Base-by-base conservation (phyloP, 30 jellyfish, hydroid and myxozoan genomes). In the Aurelia coerulea region DNA sequence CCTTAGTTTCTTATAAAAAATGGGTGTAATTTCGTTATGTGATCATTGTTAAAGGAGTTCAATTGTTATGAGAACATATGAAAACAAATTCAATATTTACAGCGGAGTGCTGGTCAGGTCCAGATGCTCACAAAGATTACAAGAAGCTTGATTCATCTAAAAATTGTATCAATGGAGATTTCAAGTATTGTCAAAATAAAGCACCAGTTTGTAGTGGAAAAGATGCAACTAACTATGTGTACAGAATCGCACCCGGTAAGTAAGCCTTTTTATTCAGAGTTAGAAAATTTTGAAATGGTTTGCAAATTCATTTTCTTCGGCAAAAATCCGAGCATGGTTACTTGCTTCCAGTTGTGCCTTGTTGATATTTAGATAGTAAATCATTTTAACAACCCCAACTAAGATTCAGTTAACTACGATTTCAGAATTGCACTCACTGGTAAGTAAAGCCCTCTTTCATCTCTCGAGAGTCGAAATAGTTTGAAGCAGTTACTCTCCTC, bases 201-300 rank as follows among this genome's bases (percentile, higher is more conserved):
- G 64, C 58, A 54, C 75, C 70, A 9, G 84, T 91, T 31, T 84
- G 90, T 78, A 79, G 96, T 18, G 97, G 97, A 34, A 80, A 35
- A 54, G 86, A 79, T 46, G 37, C 93, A 29, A 91, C 97, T 18
- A 91, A 91, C 54, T 91, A n/a, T 41, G 83, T 91, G 8, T 91
- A 91, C 96, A 71, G 96, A 58, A 91, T 91, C 68, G 96, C 97
- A 42, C 97, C 97, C 2, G 91, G 97, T 90, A n/a, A 39, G 81
- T 53, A 8, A 18, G 7, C 0, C 56, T 19, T 35, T 7, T 73
- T 35, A 6, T 15, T 5, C 39, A 6, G 18, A 19, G 8, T 9
- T 39, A 14, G 0, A 18, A 7, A 9, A 62, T 10, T 54, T 54
- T 17, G 9, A 15, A 2, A 19, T 2, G 4, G 5, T 59, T 16